phyloP scores from a whole-genome alignment of 2,888 invertebrate species.

The Phalera bucephala region DNA sequence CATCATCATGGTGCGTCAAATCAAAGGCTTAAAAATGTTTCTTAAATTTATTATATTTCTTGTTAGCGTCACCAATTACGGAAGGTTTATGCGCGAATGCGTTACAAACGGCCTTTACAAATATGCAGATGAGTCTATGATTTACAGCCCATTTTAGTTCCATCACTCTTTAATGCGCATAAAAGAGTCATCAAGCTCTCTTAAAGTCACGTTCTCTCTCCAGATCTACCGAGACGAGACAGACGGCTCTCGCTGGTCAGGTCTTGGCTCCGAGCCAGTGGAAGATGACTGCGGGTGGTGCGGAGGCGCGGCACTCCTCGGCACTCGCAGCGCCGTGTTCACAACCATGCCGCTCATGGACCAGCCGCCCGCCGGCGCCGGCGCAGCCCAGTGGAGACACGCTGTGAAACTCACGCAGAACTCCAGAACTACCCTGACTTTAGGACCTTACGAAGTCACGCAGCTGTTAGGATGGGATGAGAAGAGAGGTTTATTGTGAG shows the following conservation, averaged over 20 bases:
- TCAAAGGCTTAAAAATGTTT: no score
- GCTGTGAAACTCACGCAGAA: constrained; percentile 54
- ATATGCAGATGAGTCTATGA: no score
- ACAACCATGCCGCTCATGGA: constrained; percentile 79
- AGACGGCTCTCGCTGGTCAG: constrained; percentile 73
- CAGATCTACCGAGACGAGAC: constrained; percentile 72
- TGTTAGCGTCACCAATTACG: no score
- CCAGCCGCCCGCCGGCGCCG: constrained; percentile 35
- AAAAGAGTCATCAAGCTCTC: no score
- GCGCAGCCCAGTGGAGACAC: constrained; percentile 74
- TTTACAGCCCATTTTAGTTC: no score
- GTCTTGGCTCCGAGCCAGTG: constrained; percentile 67
- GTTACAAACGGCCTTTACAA: no score
- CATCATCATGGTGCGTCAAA: no score
- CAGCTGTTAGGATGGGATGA: constrained; percentile 91
- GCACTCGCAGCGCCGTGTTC: constrained; percentile 60
- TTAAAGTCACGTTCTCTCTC: no score
- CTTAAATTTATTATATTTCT: no score
- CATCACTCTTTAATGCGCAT: no score
- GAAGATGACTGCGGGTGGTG: constrained; percentile 75
- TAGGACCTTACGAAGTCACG: constrained; percentile 89
- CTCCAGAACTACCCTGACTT: constrained; percentile 81
- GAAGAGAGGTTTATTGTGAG: constrained; percentile 86
- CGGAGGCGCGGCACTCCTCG: constrained; percentile 68
- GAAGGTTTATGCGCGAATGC: no score